Evolutionary conservation across 2,888 invertebrate genomes (phyloP).

Genomic region (Julus scandinavius): DNA sequence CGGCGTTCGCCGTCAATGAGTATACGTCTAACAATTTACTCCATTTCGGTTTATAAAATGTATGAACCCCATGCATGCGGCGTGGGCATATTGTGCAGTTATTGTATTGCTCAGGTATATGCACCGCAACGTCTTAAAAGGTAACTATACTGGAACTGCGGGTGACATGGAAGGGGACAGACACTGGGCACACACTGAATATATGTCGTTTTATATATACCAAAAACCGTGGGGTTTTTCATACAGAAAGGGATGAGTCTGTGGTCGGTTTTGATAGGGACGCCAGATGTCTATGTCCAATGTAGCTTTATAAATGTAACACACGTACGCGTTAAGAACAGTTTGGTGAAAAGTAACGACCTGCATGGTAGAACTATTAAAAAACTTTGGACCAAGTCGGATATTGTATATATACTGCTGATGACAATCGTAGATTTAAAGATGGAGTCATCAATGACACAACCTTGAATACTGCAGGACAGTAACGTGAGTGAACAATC

Average conservation of each 20-base stretch:
- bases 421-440: no score
- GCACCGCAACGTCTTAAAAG: background rate
- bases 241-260: background rate
- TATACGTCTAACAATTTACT: slow-evolving; percentile 20
- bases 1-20: slow-evolving; percentile 12
- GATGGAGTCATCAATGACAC: no score
- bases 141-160: slow-evolving; percentile 3
- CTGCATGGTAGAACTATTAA: no score
- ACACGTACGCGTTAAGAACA: no score
- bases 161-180: slow-evolving; percentile 16
- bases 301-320: no score
- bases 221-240: background rate
- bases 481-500: no score
- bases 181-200: background rate
- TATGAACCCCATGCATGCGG: slow-evolving; percentile 28
- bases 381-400: no score
- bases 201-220: background rate
- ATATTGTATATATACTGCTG: no score
- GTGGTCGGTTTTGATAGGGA: background rate
- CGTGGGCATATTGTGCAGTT: background rate
- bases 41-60: background rate
- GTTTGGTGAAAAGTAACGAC: no score
- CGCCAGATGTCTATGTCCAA: background rate
- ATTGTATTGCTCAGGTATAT: background rate
- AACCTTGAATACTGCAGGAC: no score